Base-by-base conservation (phyloP, 2,888 invertebrate genomes). In the Mechanitis messenoides region DNA sequence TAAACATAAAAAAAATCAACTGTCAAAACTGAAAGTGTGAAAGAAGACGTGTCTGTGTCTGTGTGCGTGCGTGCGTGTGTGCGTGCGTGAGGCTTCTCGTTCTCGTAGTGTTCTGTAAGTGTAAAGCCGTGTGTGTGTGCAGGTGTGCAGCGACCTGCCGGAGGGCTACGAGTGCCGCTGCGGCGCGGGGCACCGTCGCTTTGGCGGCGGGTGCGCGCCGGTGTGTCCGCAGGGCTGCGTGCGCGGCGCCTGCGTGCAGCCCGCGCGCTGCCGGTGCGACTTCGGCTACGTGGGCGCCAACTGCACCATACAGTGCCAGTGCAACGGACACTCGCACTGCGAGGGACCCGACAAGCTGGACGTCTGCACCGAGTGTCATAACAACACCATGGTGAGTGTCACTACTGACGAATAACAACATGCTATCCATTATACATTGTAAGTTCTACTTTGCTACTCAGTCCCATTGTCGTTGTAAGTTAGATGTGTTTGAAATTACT, bases 211-310 rank as follows among this genome's bases (percentile, higher is more conserved):
- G 61, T 96, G 96, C 83, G 92, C 93, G 69, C 96, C 96, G 0
- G 94, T 95, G 73, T 97, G 96, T 84, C 89, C 92, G 35, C 94
- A 95, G 84, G 96, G 96, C 58, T 97, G 97, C 85, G 95, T 96
- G 53, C 93, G 96, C 75, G 97, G 97, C 69, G 92, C 91, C 28
- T 97, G 97, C 80, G 89, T 95, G 31, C 93, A 94, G 73, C 97
- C 97, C 58, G 93, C 96, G 77, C 92, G 93, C 63, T 97, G 98
- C 76, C 92, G 93, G 67, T 98, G 98, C 79, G 94, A 97, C 87
- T 98, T 98, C 87, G 98, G 98, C 62, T 98, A 96, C 83, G 97
- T 98, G 33, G 98, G 98, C 59, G 94, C 94, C 70, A 97, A 97
- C 88, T 98, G 98, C 82, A 96, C 96, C 72, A 96, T 96, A 67